These are phyloP conservation scores for Chrysochloris asiatica DNA, from an alignment of 2,113 vertebrate genomes.

Conservation along the genomic window DNA sequence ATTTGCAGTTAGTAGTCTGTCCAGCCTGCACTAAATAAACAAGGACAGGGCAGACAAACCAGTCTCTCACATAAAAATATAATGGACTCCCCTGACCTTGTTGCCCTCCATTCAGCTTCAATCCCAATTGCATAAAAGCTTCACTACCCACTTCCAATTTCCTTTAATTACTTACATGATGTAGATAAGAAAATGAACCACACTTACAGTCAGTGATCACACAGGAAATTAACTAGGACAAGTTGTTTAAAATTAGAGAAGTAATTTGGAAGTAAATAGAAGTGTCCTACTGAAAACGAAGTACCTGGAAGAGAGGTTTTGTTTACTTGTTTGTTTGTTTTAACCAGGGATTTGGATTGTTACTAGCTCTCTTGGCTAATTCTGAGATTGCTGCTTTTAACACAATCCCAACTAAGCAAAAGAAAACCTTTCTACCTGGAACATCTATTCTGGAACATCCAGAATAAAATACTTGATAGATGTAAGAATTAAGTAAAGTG, in stretches of 20 bases:
- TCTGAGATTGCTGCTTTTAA: constrained; percentile 74
- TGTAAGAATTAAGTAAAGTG: constrained; percentile 80
- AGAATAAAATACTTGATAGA: constrained; percentile 79
- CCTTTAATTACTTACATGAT: constrained; percentile 93
- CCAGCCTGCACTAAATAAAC: constrained; percentile 90
- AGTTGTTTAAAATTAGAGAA: constrained; percentile 87
- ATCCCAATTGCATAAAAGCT: constrained; percentile 90
- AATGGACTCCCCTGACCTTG: constrained; percentile 88
- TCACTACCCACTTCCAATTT: constrained; percentile 93
- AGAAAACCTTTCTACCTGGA: constrained; percentile 82
- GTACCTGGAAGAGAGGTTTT: constrained; percentile 46
- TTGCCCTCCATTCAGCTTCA: constrained; percentile 90
- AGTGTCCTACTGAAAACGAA: constrained; percentile 73
- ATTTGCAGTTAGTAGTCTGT: constrained; percentile 90
- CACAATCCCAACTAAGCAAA: constrained; percentile 78
- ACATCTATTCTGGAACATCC: constrained; percentile 83
- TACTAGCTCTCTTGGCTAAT: constrained; percentile 65
- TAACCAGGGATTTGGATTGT: constrained; percentile 66
- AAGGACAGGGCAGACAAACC: constrained; percentile 86
- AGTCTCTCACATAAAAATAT: constrained; percentile 89
- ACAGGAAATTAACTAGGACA: constrained; percentile 90
- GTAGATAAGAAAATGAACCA: constrained; percentile 93
- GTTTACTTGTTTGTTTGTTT: constrained; percentile 73
- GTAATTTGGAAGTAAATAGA: constrained; percentile 85
- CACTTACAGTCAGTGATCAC: constrained; percentile 87